Evolutionary conservation across 2,113 vertebrate species (phyloP).

Genomic region (Psophia crepitans): DNA sequence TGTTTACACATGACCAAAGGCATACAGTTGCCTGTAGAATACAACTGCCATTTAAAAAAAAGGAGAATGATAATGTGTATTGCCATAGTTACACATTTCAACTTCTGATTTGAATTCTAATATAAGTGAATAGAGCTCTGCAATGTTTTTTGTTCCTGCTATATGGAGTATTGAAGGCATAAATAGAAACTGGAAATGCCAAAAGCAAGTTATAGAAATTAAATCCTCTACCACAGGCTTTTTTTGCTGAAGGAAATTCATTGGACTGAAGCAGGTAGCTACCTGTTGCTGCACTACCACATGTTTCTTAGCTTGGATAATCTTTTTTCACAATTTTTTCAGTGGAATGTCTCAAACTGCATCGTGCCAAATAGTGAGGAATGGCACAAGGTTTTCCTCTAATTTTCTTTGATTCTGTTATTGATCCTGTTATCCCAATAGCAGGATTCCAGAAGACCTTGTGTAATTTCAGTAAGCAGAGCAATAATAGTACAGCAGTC

Average conservation of each 20-base stretch:
- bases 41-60: background rate
- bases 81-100: background rate
- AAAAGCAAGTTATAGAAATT: background rate
- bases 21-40: rapidly evolving
- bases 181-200: background rate
- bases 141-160: background rate
- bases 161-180: background rate
- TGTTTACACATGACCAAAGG: rapidly evolving
- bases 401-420: background rate
- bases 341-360: background rate
- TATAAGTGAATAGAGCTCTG: background rate
- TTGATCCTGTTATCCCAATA: background rate
- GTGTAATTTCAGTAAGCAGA: background rate
- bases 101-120: background rate
- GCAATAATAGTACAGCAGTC: background rate
- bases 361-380: background rate
- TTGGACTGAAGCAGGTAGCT: background rate
- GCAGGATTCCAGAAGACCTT: background rate
- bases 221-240: background rate
- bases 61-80: background rate
- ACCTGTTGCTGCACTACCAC: background rate
- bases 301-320: background rate
- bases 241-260: background rate
- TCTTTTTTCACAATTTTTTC: background rate
- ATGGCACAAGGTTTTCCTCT: background rate